A percentile compares a stretch with the other conserved stretches of the same genome.
Evolutionary conservation across 2,797 vertebrate genomes (phyloP).

Genomic region (Phalanger gymnotis): DNA sequence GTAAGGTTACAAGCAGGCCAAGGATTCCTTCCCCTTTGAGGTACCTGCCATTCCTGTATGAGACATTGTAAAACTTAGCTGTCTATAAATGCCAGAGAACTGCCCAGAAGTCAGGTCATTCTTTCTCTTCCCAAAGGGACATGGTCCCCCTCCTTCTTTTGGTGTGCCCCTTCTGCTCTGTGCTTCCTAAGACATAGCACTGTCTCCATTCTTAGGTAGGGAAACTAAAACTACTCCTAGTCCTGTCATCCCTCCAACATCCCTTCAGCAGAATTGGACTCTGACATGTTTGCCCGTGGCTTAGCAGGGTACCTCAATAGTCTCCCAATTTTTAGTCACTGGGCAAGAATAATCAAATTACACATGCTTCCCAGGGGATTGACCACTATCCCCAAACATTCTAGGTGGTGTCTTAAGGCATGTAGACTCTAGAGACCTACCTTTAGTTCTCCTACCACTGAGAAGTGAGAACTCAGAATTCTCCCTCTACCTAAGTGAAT

Average conservation of each 20-base stretch:
- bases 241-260: background rate
- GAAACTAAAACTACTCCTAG: background rate
- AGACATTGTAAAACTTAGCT: background rate
- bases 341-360: background rate
- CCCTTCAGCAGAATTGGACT: background rate
- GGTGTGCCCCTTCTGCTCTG: background rate
- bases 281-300: background rate
- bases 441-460: background rate
- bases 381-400: background rate
- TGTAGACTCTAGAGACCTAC: background rate
- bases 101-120: background rate
- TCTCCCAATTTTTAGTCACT: background rate
- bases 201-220: background rate
- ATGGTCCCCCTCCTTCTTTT: background rate
- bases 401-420: background rate
- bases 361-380: background rate
- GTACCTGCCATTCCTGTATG: background rate
- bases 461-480: background rate
- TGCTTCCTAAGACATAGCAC: background rate
- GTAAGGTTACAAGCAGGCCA: background rate
- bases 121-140: background rate
- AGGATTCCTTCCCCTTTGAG: background rate
- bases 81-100: background rate
- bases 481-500: background rate
- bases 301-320: background rate